phyloP scores from a whole-genome alignment of 2,888 invertebrate species.

The Drosophila quinaria region DNA sequence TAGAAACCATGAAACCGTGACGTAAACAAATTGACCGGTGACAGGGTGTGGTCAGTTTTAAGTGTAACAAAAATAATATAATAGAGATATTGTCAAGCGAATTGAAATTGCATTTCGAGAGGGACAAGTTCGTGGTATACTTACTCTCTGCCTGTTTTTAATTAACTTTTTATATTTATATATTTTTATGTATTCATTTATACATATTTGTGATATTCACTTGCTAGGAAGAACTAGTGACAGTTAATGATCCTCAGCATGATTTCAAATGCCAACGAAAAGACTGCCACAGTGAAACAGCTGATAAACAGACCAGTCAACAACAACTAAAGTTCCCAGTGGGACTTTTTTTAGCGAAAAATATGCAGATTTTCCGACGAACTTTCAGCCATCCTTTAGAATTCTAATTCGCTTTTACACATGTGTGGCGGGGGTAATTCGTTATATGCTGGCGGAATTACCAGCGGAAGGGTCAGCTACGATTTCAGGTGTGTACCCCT shows the following conservation, averaged over 20 bases:
- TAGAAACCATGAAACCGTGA: slow-evolving; percentile 31
- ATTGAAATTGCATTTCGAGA: slow-evolving; percentile 2
- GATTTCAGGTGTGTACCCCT: too few species aligned
- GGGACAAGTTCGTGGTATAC: slow-evolving; percentile 6
- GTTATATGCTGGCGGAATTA: too few species aligned
- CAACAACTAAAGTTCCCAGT: slow-evolving; percentile 3
- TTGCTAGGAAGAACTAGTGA: slow-evolving; percentile 31
- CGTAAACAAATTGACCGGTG: slow-evolving; percentile 56
- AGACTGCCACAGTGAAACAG: slow-evolving; percentile 26
- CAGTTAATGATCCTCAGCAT: slow-evolving; percentile 18
- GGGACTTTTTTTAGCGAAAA: too few species aligned
- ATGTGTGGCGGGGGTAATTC: too few species aligned
- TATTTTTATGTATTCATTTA: too few species aligned
- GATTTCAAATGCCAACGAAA: slow-evolving; percentile 7
- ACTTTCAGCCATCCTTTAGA: too few species aligned
- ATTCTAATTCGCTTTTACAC: too few species aligned
- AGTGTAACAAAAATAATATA: slow-evolving; percentile 25
- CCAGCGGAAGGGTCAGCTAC: too few species aligned
- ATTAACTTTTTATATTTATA: not conserved
- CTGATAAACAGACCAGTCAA: slow-evolving; percentile 27
- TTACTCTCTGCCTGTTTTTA: not conserved
- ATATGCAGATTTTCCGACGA: too few species aligned
- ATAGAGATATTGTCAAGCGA: slow-evolving; percentile 11
- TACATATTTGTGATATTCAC: slow-evolving; percentile 7
- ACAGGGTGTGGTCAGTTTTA: slow-evolving; percentile 30